A percentile compares a stretch with the other conserved stretches of the same genome.
Evolutionary conservation across 2,113 vertebrate genomes (phyloP).

Genomic region (Arenaria interpres): DNA sequence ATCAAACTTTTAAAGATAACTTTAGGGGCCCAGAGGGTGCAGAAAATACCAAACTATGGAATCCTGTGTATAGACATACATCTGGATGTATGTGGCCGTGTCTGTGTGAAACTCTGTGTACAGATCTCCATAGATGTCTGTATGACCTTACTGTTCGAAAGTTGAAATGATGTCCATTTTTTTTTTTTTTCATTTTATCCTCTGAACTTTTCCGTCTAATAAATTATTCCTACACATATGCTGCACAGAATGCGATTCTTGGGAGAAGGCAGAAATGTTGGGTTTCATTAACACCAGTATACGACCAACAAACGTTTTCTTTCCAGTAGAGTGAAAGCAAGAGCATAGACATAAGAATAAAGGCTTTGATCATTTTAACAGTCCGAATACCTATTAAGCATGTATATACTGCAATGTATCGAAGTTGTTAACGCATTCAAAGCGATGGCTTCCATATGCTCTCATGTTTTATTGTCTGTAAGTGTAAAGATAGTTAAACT

Average conservation of each 20-base stretch:
- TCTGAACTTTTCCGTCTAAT: constrained; percentile 12
- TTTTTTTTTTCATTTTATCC: background rate
- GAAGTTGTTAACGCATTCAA: constrained; percentile 47
- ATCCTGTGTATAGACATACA: constrained; percentile 33
- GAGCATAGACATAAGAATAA: background rate
- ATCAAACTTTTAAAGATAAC: constrained; percentile 78
- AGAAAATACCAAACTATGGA: constrained; percentile 60
- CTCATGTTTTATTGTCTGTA: constrained; percentile 50
- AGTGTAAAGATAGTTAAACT: constrained; percentile 34
- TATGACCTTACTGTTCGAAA: constrained; percentile 22
- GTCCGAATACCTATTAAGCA: constrained; percentile 35
- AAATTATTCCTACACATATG: constrained; percentile 39
- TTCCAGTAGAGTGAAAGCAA: constrained; percentile 21
- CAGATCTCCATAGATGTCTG: constrained; percentile 16
- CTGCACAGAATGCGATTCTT: background rate
- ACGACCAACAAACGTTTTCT: constrained; percentile 22
- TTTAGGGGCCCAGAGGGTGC: constrained; percentile 65
- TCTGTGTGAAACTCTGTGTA: constrained; percentile 20
- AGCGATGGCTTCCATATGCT: constrained; percentile 62
- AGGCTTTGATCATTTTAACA: constrained; percentile 45
- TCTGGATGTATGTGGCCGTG: constrained; percentile 36
- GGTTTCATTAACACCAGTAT: background rate
- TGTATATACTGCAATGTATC: constrained; percentile 52
- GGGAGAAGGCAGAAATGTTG: background rate
- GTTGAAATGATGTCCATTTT: constrained; percentile 23